phyloP scores from a whole-genome alignment of 2,113 vertebrate species.

The Ammodytes dubius region DNA sequence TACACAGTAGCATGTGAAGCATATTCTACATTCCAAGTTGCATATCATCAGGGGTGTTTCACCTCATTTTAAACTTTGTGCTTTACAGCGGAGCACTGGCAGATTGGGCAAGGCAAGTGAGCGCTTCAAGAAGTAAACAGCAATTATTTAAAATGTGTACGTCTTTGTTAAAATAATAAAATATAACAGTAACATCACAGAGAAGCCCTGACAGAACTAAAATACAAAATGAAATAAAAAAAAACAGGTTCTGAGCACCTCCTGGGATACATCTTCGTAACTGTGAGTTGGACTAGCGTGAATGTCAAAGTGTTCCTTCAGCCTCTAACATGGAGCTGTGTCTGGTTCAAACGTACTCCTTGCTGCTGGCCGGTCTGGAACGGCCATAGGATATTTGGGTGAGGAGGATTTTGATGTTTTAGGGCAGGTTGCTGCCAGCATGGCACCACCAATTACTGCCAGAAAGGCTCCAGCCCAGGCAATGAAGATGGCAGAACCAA shows the following conservation, averaged over 20 bases:
- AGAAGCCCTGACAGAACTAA: constrained; percentile 32
- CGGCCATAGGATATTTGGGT: constrained; percentile 80
- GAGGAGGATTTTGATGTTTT: constrained; percentile 43
- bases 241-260: constrained; percentile 12
- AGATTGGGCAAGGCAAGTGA: constrained; percentile 14
- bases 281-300: constrained; percentile 23
- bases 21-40: background rate
- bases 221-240: constrained; percentile 30
- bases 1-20: background rate
- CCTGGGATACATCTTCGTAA: constrained; percentile 26
- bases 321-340: background rate
- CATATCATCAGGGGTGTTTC: background rate
- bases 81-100: constrained; percentile 21
- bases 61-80: constrained; percentile 3
- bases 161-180: constrained; percentile 50
- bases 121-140: constrained; percentile 50
- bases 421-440: constrained; percentile 89
- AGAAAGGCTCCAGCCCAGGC: constrained; percentile 90
- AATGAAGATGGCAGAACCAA: constrained; percentile 91
- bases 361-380: constrained; percentile 82
- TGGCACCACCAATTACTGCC: constrained; percentile 84
- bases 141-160: constrained; percentile 44
- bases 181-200: constrained; percentile 62
- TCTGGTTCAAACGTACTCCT: constrained; percentile 87
- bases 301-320: constrained; percentile 57